Percentiles rank a stretch among this genome's conserved stretches.
phyloP scores from a whole-genome alignment of 2,797 vertebrate genomes.

The Pipistrellus pipistrellus region DNA sequence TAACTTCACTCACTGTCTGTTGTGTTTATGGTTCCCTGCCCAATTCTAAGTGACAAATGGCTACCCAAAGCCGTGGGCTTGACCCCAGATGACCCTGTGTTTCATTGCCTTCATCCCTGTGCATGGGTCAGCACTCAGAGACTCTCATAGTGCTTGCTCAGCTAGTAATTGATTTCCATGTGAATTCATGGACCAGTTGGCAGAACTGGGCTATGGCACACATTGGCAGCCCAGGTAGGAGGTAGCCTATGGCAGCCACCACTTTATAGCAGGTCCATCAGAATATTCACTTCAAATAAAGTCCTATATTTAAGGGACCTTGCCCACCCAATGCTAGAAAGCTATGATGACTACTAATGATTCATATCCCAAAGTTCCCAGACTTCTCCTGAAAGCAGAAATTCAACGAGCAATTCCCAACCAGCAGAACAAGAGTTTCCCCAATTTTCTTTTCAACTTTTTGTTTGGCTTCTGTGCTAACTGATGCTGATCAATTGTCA shows the following conservation, averaged over 20 bases:
- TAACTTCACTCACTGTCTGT: constrained; percentile 80
- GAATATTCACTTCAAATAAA: constrained; percentile 62
- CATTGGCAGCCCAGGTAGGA: neutral
- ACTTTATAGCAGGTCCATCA: constrained; percentile 61
- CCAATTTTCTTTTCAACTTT: neutral
- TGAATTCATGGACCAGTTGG: constrained; percentile 70
- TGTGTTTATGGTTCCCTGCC: constrained; percentile 82
- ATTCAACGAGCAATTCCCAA: neutral
- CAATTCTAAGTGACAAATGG: constrained; percentile 84
- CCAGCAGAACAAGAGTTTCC: neutral
- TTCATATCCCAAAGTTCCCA: constrained; percentile 16
- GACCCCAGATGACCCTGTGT: constrained; percentile 79
- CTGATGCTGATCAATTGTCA: constrained; percentile 24
- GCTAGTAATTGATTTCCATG: constrained; percentile 84
- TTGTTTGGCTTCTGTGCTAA: constrained; percentile 61
- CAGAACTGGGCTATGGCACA: constrained; percentile 41
- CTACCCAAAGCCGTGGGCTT: constrained; percentile 77
- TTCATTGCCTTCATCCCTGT: constrained; percentile 78
- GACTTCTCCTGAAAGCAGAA: neutral
- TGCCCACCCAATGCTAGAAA: neutral
- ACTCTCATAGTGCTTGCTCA: constrained; percentile 73
- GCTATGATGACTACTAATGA: neutral
- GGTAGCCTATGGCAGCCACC: constrained; percentile 33
- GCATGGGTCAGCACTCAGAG: constrained; percentile 74
- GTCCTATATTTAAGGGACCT: constrained; percentile 17